phyloP scores from a whole-genome alignment of 1,140 invertebrate genomes.

The Polypedilum vanderplanki region DNA sequence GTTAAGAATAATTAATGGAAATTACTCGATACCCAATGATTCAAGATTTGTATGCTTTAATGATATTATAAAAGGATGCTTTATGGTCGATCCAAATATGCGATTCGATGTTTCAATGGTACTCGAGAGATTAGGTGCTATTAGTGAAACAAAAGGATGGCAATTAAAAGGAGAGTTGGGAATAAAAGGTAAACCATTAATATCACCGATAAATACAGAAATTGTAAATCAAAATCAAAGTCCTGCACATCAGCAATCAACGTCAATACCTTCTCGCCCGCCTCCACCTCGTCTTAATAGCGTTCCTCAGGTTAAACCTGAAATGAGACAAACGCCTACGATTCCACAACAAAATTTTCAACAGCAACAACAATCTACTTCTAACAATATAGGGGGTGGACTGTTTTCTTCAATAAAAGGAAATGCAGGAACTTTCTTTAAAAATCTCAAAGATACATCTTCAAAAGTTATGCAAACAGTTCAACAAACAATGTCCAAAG shows the following conservation, averaged over 20 bases:
- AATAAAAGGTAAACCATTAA: conserved; percentile 55
- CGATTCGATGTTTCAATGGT: conserved; percentile 69
- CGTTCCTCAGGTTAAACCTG: conserved; percentile 38
- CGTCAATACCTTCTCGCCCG: conserved; percentile 40
- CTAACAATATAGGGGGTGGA: conserved; percentile 44
- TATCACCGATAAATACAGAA: conserved; percentile 39
- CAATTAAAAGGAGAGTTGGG: conserved; percentile 68
- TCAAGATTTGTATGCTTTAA: conserved; percentile 76
- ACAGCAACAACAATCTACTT: conserved; percentile 35
- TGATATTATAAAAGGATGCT: conserved; percentile 81
- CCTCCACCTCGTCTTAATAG: conserved; percentile 43
- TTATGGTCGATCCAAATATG: conserved; percentile 72
- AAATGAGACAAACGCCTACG: conserved; percentile 34
- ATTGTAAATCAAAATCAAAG: not conserved
- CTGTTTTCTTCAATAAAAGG: conserved; percentile 76
- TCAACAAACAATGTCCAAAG: conserved; percentile 81
- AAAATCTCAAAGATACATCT: conserved; percentile 93
- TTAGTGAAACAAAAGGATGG: conserved; percentile 75
- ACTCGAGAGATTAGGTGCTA: conserved; percentile 76
- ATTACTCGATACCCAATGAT: conserved; percentile 77
- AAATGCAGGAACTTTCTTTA: conserved; percentile 78
- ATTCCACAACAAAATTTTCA: conserved; percentile 37
- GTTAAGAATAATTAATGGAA: conserved; percentile 91
- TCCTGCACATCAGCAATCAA: conserved; percentile 31
- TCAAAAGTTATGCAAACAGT: conserved; percentile 94